These are phyloP conservation scores for Falco columbarius DNA, from an alignment of 2,797 vertebrate genomes.

Conservation along the genomic window DNA sequence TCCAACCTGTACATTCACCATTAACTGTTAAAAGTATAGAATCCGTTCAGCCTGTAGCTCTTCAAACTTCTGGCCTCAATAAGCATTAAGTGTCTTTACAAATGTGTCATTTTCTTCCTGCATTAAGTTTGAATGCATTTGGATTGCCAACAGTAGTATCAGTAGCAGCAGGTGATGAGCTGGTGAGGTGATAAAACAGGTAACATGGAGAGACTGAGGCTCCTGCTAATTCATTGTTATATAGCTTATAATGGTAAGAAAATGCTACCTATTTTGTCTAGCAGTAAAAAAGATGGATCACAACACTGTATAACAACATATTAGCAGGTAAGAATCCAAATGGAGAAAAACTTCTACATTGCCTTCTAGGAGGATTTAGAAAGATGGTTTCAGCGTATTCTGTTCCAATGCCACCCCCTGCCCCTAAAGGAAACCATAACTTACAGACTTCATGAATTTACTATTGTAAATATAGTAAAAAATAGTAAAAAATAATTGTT, in stretches of 20 bases:
- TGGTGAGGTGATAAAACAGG: background rate
- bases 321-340: background rate
- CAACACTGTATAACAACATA: background rate
- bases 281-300: background rate
- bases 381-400: background rate
- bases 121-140: background rate
- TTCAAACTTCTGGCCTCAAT: background rate
- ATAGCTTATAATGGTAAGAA: background rate
- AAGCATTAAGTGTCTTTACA: background rate
- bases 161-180: background rate
- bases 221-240: background rate
- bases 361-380: background rate
- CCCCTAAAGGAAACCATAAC: background rate
- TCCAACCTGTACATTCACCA: background rate
- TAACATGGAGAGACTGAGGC: background rate
- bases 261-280: background rate
- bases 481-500: background rate
- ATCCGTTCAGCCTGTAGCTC: background rate
- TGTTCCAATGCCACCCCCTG: background rate
- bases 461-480: background rate
- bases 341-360: fast-evolving
- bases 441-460: background rate
- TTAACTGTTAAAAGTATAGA: background rate
- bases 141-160: background rate
- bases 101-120: background rate